Percentiles rank a stretch among this genome's conserved stretches.
These are phyloP conservation scores for Pedionomus torquatus DNA, from an alignment of 2,113 vertebrate species.

Conservation along the genomic window DNA sequence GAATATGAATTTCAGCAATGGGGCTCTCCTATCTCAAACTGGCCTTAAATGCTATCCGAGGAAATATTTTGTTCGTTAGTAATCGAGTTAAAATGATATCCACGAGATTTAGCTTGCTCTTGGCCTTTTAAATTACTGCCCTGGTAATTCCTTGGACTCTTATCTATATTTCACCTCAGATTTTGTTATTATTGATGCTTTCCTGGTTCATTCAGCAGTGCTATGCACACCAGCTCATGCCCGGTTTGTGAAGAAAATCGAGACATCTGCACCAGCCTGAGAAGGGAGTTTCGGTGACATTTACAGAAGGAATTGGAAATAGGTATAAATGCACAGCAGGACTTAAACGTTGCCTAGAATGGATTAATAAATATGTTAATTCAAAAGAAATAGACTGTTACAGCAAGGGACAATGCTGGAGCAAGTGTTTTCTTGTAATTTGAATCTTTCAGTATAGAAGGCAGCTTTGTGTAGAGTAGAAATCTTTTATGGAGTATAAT, in stretches of 20 bases:
- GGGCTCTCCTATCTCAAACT: not conserved
- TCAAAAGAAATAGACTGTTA: not conserved
- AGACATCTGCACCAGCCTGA: not conserved
- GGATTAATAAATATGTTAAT: not conserved
- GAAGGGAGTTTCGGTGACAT: not conserved
- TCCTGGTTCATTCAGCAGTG: not conserved
- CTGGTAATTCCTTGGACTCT: not conserved
- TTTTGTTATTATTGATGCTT: not conserved
- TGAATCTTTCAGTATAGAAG: not conserved
- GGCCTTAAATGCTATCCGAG: not conserved
- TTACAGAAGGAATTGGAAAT: not conserved
- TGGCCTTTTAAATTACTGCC: not conserved
- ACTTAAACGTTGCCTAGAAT: not conserved
- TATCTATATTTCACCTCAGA: not conserved
- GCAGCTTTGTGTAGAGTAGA: not conserved
- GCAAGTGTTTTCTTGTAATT: not conserved
- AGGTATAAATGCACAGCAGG: not conserved
- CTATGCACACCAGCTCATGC: not conserved
- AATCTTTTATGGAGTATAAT: not conserved
- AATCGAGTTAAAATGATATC: not conserved
- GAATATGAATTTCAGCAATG: constrained; percentile 2
- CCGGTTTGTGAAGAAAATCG: not conserved
- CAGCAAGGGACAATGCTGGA: not conserved
- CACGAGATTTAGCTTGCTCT: not conserved
- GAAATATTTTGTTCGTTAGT: not conserved